Evolutionary conservation across 2,888 invertebrate genomes (phyloP), one percentile per base, ranked within the genome.

Genomic region (Lycaena phlaeas): DNA sequence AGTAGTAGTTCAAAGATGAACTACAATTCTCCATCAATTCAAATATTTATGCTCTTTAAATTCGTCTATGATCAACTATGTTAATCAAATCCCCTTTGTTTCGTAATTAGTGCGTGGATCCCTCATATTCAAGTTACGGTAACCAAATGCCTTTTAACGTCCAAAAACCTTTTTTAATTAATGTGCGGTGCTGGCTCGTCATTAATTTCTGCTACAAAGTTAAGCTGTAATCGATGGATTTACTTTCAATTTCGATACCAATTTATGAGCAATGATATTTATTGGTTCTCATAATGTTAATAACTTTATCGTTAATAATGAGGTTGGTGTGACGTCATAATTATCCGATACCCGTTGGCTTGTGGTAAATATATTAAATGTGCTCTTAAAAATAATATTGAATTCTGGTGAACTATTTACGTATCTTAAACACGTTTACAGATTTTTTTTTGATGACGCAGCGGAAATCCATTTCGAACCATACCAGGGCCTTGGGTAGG

Each of bases 211-310:
- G 31, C 26, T 25, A 12, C 4, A 2, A 25, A 4, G 39, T 25
- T 39, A 29, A 31, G 31, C 40, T 31, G 26, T 55, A 53, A 49
- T 50, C 41, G 48, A 38, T 48, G 50, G 56, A 46, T 42, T 41
- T 28, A 42, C 40, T 38, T 36, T 40, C 26, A 29, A 40, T 27
- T 17, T 30, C 26, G 26, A 15, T 25, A 12, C 36, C 10, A 36
- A 26, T 36, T 36, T 12, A 34, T 17, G 9, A 34, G 7, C 12
- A 11, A 34, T 34, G 17, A 22, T 18, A 34, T 14, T 37, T 14
- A 15, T 37, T 37, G 36, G 15, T 15, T 10, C 26, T 37, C n/a
- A 9, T 26, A n/a, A 37, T 28, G 28, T 37, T 27, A 27, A 34
- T 34, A 18, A 34, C 18, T 5, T n/a, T n/a, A 29, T 14, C 29